These are phyloP conservation scores for Atta colombica DNA, from an alignment of 1,140 invertebrate species.

Conservation along the genomic window DNA sequence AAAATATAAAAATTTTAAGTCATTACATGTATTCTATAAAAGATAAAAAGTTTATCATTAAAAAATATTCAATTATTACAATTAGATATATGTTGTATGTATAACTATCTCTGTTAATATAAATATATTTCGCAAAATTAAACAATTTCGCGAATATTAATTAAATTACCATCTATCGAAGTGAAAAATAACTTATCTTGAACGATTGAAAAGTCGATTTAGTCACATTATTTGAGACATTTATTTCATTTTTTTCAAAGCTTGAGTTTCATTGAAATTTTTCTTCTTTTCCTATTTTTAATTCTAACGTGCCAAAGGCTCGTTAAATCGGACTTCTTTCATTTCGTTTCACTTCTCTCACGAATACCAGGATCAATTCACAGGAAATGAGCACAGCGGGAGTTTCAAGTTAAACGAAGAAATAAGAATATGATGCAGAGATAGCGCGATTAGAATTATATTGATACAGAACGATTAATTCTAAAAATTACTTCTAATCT, in stretches of 20 bases:
- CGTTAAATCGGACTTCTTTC: constrained; percentile 52
- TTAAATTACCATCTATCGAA: background rate
- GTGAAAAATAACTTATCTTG: constrained; percentile 5
- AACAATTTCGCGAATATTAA: background rate
- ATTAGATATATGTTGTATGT: background rate
- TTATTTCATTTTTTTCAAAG: constrained; percentile 12
- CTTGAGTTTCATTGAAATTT: constrained; percentile 30
- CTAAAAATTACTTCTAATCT: background rate
- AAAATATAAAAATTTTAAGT: background rate
- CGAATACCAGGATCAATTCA: constrained; percentile 37
- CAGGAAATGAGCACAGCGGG: constrained; percentile 16
- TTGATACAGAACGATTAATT: constrained; percentile 6
- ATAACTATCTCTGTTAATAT: constrained; percentile 1
- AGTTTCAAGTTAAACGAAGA: constrained; percentile 18
- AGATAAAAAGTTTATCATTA: background rate
- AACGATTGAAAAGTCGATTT: background rate
- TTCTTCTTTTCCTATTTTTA: constrained; percentile 30
- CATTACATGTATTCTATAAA: background rate
- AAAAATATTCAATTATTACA: constrained; percentile 23
- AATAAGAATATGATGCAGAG: background rate
- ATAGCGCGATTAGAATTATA: constrained; percentile 4
- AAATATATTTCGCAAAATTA: constrained; percentile 12
- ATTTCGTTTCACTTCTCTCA: constrained; percentile 22
- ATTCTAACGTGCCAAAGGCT: constrained; percentile 45
- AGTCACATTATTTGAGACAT: background rate